phyloP scores from a whole-genome alignment of 1,140 invertebrate genomes.

The Drosophila nannoptera region DNA sequence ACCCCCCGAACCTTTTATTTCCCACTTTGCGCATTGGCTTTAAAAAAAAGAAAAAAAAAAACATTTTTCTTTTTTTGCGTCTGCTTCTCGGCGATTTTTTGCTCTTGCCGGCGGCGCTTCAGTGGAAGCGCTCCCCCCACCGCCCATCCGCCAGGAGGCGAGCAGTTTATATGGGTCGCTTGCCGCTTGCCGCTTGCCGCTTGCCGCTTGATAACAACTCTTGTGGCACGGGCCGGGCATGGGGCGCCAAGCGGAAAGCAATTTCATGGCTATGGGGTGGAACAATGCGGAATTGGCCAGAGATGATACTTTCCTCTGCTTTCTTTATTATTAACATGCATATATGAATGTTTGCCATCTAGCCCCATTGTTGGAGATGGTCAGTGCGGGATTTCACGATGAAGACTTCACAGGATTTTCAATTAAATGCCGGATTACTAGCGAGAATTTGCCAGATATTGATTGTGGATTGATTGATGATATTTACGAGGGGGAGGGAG shows the following conservation, averaged over 20 bases:
- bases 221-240: conserved; percentile 40
- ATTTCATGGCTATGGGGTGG: conserved; percentile 69
- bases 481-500: no score
- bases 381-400: background rate
- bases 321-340: conserved; percentile 17
- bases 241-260: conserved; percentile 60
- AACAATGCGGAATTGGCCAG: conserved; percentile 42
- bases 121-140: conserved; percentile 5
- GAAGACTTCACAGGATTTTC: background rate
- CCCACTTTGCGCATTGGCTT: conserved; percentile 33
- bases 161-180: conserved; percentile 72
- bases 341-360: conserved; percentile 9
- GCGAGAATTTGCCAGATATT: no score
- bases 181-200: conserved; percentile 16
- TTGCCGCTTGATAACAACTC: conserved; percentile 55
- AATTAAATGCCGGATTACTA: no score
- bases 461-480: no score
- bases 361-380: conserved; percentile 9
- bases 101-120: conserved; percentile 27
- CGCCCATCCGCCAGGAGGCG: conserved; percentile 16
- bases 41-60: conserved; percentile 39
- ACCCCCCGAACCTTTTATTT: conserved; percentile 28
- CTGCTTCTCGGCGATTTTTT: conserved; percentile 33
- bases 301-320: conserved; percentile 26
- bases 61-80: conserved; percentile 43